These are phyloP conservation scores for Campaea margaritaria DNA, from an alignment of 2,888 invertebrate genomes.

Conservation along the genomic window DNA sequence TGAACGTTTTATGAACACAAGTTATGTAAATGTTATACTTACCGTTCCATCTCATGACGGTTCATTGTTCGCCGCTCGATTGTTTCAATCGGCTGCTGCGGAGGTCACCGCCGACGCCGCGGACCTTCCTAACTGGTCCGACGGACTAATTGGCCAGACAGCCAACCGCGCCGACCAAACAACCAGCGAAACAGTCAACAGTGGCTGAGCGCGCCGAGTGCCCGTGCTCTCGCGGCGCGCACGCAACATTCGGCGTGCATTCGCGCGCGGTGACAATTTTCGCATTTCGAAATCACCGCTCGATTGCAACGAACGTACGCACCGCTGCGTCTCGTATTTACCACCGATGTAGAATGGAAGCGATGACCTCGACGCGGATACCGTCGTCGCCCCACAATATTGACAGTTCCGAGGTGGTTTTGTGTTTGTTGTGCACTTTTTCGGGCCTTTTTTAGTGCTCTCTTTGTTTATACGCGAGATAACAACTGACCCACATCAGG, in stretches of 20 bases:
- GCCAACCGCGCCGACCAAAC: constrained; percentile 33
- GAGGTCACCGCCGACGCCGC: constrained; percentile 31
- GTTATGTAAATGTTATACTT: constrained; percentile 58
- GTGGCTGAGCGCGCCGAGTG: constrained; percentile 75
- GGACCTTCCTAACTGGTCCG: constrained; percentile 20
- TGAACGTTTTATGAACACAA: constrained; percentile 32
- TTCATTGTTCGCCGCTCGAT: constrained; percentile 60
- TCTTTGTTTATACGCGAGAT: constrained; percentile 55
- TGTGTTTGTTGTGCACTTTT: constrained; percentile 67
- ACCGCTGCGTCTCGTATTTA: constrained; percentile 54
- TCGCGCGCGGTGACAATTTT: constrained; percentile 57
- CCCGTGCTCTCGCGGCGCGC: constrained; percentile 67
- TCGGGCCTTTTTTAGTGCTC: constrained; percentile 33
- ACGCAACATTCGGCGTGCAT: constrained; percentile 24
- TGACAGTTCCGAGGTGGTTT: constrained; percentile 67
- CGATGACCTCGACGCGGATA: constrained; percentile 68
- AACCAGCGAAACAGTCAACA: constrained; percentile 59
- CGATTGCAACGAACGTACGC: constrained; percentile 60
- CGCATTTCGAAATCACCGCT: constrained; percentile 71
- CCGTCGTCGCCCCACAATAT: constrained; percentile 52
- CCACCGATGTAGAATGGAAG: constrained; percentile 62
- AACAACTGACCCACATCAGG: constrained; percentile 68
- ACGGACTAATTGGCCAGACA: constrained; percentile 48
- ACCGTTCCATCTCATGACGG: constrained; percentile 54
- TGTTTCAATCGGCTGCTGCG: constrained; percentile 56